Conservation (phyloP, 2,797 vertebrate genomes). For the Acrocephalus scirpaceus region DNA sequence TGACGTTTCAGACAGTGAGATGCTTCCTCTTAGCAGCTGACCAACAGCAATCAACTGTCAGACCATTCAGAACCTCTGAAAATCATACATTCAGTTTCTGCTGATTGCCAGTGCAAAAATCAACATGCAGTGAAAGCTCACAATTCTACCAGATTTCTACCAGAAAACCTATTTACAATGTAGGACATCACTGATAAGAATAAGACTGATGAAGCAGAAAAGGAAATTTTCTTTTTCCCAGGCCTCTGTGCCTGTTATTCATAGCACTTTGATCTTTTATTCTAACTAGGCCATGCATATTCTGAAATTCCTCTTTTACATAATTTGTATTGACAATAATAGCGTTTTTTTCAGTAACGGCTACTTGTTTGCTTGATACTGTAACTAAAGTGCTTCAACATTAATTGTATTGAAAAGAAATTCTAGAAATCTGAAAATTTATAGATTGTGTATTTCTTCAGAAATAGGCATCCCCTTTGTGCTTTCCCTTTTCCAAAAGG, state of each 20-base stretch:
- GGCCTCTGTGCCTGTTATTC: neutral
- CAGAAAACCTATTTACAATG: neutral
- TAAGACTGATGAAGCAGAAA: neutral
- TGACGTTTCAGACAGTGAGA: neutral
- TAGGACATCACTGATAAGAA: neutral
- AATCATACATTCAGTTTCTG: neutral
- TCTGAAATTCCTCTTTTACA: neutral
- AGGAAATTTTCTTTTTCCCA: neutral
- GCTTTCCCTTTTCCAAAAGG: neutral
- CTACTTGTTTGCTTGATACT: neutral
- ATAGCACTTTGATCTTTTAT: neutral
- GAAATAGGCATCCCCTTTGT: neutral
- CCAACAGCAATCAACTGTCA: neutral
- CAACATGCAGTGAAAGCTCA: neutral
- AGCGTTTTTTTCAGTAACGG: neutral
- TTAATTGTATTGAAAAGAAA: neutral
- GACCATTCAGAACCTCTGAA: neutral
- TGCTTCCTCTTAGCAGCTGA: neutral
- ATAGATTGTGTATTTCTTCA: neutral
- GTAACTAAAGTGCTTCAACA: neutral
- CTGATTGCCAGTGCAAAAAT: neutral
- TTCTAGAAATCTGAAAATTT: neutral
- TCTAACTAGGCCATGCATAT: neutral
- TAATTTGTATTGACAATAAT: neutral
- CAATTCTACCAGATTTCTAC: neutral